Base-by-base conservation (phyloP, 2,888 invertebrate species). In the Tachystola acroxantha region DNA sequence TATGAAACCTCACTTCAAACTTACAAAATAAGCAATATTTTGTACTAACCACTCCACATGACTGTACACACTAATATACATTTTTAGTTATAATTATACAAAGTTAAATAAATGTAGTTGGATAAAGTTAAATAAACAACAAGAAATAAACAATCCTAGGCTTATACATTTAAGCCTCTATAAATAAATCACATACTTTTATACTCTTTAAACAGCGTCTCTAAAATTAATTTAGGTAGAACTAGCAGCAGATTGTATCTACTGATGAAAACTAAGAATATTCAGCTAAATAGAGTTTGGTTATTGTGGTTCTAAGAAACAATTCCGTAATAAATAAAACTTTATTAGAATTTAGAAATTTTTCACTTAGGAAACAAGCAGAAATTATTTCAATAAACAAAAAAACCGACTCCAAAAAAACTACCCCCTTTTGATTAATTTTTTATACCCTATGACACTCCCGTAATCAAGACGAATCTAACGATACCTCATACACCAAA, bases 1-100 rank as follows among this genome's bases (percentile, higher is more conserved):
- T 71, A 67, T 52, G 59, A 73, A 76, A 71, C 65, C 58, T 68
- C 71, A 74, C 62, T 30, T 34, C 32, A 34, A 64, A 67, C 64
- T 66, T 60, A 58, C 47, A 52, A 53, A 48, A 53, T 60, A 75
- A 67, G 71, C 75, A 73, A 72, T 69, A 72, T 59, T 80, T 85
- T 85, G 84, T 85, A 84, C 84, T 81, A 76, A 71, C 79, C 73
- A 76, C 73, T 65, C 64, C 68, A 78, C 52, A 46, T 67, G 56
- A 74, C 73, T 69, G 59, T 65, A 65, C 57, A 63, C 47, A 60
- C 64, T 46, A 58, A 47, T 51, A 57, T 49, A 59, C 47, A 31
- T 32, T n/a, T n/a, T n/a, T n/a, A n/a, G n/a, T n/a, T 26, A 7
- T 25, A 11, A 25, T 13, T 34, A 36, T 20, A 29, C 19, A 34